A percentile compares a stretch with the other conserved stretches of the same genome.
phyloP scores from a whole-genome alignment of 2,888 invertebrate species.

The Cryptus armator region DNA sequence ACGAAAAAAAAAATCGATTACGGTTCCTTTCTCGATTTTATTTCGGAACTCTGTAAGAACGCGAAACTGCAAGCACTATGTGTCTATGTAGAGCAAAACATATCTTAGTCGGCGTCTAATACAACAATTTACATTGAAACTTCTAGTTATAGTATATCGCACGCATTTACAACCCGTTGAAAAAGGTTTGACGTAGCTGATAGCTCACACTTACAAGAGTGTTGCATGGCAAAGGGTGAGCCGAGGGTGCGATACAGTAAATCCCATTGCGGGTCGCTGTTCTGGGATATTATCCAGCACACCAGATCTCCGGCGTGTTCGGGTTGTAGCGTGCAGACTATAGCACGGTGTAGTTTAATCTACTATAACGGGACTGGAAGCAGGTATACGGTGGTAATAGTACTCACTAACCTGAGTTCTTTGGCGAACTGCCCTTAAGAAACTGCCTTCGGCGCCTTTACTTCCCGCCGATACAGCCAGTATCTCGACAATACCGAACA shows the following conservation, averaged over 20 bases:
- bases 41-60: no score
- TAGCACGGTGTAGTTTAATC: neutral
- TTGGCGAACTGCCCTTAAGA: slow-evolving; percentile 55
- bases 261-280: slow-evolving; percentile 48
- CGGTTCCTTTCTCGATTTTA: no score
- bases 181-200: slow-evolving; percentile 10
- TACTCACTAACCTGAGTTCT: neutral
- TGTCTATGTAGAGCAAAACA: no score
- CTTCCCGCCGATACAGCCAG: slow-evolving; percentile 25
- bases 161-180: neutral
- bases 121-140: no score
- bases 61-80: no score
- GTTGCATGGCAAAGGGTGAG: no score
- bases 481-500: no score
- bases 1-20: neutral
- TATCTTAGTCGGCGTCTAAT: no score
- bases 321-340: neutral
- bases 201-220: slow-evolving; percentile 32
- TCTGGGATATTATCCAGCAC: slow-evolving; percentile 62
- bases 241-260: slow-evolving; percentile 47
- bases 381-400: neutral
- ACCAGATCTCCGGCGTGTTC: slow-evolving; percentile 57
- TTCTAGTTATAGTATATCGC: no score
- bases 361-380: neutral
- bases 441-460: slow-evolving; percentile 70